Evolutionary conservation across 2,888 invertebrate genomes (phyloP), one percentile per base, ranked within the genome.

Genomic region (Drosophila phalerata): DNA sequence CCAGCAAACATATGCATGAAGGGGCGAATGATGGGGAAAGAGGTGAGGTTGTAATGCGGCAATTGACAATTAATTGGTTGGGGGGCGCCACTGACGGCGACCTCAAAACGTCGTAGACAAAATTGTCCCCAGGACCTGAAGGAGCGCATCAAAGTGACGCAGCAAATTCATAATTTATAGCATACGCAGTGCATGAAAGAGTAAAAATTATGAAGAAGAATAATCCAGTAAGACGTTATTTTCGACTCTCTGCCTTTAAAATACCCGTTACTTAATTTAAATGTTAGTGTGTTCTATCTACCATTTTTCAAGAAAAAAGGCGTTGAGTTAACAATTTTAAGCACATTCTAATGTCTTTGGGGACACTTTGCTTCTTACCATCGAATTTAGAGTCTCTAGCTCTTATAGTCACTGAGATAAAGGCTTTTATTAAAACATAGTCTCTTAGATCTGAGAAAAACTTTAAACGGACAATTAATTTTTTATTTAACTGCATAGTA

Each of bases 51-150:
- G 48, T 49, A 60, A 48, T 73, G 72, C 74, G 81, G 81, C 85
- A 83, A 85, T 84, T 81, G 79, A 57, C 88, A 83, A 81, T 85
- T 88, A 85, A 85, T 73, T 70, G 81, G 49, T 53, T 19, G 66
- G 47, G 68, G 68, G 62, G 43, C 45, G 48, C 45, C 47, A 61
- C 52, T 47, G 62, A 64, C 56, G 58, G 62, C 47, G 55, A 60
- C 77, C 73, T 64, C 67, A 49, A 63, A 72, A 62, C 25, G 32
- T 37, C 30, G 52, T 57, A 37, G 52, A 48, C 58, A 52, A 47
- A 64, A 72, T 40, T 63, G 76, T 72, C 73, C 34, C 61, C 47
- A 34, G 34, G 15, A 40, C 28, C 40, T 40, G 13, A 13, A 40
- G 58, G 15, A 65, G 51, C 74, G 71, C 77, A 77, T 71, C 61